A percentile compares a stretch with the other conserved stretches of the same genome.
phyloP scores from a whole-genome alignment of 2,797 vertebrate genomes.

The Mionectes olivaceus region DNA sequence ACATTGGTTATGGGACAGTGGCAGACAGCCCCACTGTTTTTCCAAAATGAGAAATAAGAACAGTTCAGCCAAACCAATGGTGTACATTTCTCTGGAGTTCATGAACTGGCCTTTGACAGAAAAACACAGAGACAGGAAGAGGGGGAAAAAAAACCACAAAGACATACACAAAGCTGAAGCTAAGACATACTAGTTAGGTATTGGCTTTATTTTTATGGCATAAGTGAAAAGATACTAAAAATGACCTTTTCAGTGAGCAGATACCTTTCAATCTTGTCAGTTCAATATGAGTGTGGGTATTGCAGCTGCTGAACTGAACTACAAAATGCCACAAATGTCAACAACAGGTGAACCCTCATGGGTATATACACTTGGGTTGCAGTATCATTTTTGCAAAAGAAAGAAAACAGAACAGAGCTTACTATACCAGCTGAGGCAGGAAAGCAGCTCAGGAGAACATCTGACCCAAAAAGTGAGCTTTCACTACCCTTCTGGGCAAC shows the following conservation, averaged over 20 bases:
- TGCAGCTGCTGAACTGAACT: constrained; percentile 1
- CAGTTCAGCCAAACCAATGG: background rate
- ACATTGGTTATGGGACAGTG: background rate
- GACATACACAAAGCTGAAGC: background rate
- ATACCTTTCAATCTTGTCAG: constrained; percentile 36
- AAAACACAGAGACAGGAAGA: background rate
- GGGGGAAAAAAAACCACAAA: accelerated
- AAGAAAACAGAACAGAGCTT: background rate
- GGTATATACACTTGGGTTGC: background rate
- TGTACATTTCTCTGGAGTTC: background rate
- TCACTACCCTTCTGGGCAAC: background rate
- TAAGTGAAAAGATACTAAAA: constrained; percentile 14
- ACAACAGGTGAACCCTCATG: background rate
- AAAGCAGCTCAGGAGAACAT: background rate
- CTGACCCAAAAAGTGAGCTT: background rate
- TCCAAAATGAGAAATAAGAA: constrained; percentile 22
- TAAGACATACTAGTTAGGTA: background rate
- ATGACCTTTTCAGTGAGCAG: constrained; percentile 28
- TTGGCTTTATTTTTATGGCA: constrained; percentile 21
- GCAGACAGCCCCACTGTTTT: background rate
- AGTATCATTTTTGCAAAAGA: background rate
- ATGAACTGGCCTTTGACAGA: background rate
- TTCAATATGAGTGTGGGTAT: background rate
- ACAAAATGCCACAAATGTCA: constrained; percentile 9
- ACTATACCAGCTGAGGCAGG: background rate